Evolutionary conservation across 2,113 vertebrate genomes (phyloP).

Genomic region (zebrafish (Danio rerio)): DNA sequence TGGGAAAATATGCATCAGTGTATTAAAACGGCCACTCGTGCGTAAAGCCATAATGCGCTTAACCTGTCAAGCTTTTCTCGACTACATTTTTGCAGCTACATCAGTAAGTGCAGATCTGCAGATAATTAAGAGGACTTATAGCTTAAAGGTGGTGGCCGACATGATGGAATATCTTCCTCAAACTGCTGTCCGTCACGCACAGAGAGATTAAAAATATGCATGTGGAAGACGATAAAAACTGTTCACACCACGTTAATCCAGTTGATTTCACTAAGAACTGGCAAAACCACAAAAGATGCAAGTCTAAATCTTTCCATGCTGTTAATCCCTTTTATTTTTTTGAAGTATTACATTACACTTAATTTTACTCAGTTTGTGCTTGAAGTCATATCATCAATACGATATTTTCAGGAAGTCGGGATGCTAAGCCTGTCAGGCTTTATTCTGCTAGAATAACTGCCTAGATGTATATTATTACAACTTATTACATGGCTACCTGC

Average conservation of each 20-base stretch:
- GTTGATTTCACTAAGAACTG: not conserved
- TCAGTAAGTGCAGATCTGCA: not conserved
- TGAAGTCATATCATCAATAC: not conserved
- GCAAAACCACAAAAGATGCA: not conserved
- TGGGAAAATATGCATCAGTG: not conserved
- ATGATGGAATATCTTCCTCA: slow-evolving; percentile 5
- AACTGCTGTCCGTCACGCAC: not conserved
- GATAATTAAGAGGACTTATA: slow-evolving; percentile 14
- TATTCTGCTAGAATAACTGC: no score
- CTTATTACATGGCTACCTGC: no score
- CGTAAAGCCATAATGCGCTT: not conserved
- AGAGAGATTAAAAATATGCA: slow-evolving; percentile 1
- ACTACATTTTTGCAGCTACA: not conserved
- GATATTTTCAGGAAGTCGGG: no score
- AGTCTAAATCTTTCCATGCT: not conserved
- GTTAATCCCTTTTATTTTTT: no score
- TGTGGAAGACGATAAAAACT: not conserved
- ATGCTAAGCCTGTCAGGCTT: no score
- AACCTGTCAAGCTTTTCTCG: not conserved
- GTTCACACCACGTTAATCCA: not conserved
- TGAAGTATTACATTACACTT: no score
- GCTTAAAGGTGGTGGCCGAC: not conserved
- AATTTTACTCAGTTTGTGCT: not conserved
- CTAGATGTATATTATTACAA: no score
- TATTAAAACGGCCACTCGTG: not conserved